Base-by-base conservation (phyloP, 2,888 invertebrate genomes). In the Microplitis manilae region DNA sequence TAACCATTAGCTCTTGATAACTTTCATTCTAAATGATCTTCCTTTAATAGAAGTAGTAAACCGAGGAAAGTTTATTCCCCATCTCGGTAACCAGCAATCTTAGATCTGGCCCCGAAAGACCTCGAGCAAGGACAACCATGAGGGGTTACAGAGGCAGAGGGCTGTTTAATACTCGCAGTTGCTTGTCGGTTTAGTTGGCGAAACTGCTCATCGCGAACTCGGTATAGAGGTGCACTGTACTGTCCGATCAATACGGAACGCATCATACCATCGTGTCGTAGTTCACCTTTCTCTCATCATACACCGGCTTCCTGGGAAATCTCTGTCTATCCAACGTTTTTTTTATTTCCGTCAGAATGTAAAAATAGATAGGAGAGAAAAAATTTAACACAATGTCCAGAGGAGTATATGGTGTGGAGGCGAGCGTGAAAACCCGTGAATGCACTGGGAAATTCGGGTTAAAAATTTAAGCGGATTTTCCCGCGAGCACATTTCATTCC, bases 231-330 rank as follows among this genome's bases (percentile, higher is more conserved):
- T 65, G 78, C 74, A 79, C 76, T 80, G 81, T 82, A 80, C 75
- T 80, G 80, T 83, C 79, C 82, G 83, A 83, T 83, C 83, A 83
- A 83, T 83, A 83, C 82, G 78, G 80, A 77, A 83, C 81, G 75
- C 79, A 82, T 80, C 79, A 79, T 82, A 78, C 82, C 79, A 76
- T 74, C 79, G 71, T 79, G 78, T 77, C 30, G 74, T 75, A 74
- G 39, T 69, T 68, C 62, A 40, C 71, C 30, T 41, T 13, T 2
- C 59, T 50, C 50, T 13, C 50, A 8, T 5, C 9, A 50, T 60
- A 39, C 61, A 15, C 17, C 15, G 8, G 15, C 40, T 68, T 68
- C 15, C 68, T 68, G 40, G 17, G 20, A 65, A 65, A 50, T 73
- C 73, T 73, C 67, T n/a, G 20, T 68, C 13, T 13, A 50, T 13